Evolutionary conservation across 2,888 invertebrate species (phyloP).

Genomic region (Cosmorhoe ocellata): DNA sequence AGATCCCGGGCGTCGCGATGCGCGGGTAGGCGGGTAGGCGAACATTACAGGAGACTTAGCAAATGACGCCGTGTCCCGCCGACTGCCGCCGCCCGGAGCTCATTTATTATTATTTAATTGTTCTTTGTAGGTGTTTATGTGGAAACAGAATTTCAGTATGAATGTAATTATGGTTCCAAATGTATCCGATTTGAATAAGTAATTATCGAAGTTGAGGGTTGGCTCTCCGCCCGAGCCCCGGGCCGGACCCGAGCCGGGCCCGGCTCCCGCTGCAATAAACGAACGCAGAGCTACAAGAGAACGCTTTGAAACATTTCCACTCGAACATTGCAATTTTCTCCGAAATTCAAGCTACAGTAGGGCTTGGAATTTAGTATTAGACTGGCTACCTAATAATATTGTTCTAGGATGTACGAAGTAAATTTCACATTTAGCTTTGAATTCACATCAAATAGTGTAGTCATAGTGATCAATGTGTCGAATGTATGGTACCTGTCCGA

Average conservation of each 20-base stretch:
- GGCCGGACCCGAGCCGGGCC: too few relatives aligned
- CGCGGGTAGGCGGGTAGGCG: background rate
- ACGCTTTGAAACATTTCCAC: too few relatives aligned
- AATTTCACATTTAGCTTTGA: background rate
- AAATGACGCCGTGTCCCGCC: slow-evolving; percentile 3
- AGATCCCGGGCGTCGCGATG: slow-evolving; percentile 13
- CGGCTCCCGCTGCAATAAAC: too few relatives aligned
- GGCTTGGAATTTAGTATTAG: background rate
- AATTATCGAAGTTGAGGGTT: too few relatives aligned
- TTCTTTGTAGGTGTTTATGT: background rate
- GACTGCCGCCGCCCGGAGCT: background rate
- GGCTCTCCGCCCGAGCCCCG: too few relatives aligned
- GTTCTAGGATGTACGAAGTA: too few relatives aligned
- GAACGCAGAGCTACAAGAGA: too few relatives aligned
- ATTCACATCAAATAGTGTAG: background rate
- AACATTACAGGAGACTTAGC: slow-evolving; percentile 1
- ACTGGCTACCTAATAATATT: too few relatives aligned
- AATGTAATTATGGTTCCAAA: too few relatives aligned
- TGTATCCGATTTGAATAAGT: too few relatives aligned
- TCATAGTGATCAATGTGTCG: too few relatives aligned
- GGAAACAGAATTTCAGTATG: background rate
- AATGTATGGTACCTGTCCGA: too few relatives aligned
- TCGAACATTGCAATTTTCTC: background rate
- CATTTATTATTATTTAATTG: slow-evolving; percentile 11
- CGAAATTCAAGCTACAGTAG: background rate